A percentile compares a stretch with the other conserved stretches of the same genome.
Conservation (phyloP, 2,113 vertebrate genomes). For the Taurulus bubalis region DNA sequence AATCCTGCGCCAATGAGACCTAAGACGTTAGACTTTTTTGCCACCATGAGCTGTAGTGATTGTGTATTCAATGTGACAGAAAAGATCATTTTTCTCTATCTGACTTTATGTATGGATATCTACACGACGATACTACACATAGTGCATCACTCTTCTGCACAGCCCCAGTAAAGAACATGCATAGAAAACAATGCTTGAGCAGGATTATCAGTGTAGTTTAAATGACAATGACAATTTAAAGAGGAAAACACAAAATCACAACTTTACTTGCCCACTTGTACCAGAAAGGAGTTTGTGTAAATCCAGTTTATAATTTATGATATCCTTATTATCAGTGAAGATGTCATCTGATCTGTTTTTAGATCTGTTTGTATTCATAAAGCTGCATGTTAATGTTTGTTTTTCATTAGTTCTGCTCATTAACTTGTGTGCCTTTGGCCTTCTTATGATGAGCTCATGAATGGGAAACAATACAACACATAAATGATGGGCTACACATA, state of each 20-base stretch:
- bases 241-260: not conserved
- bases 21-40: not conserved
- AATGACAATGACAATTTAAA: not conserved
- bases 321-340: not conserved
- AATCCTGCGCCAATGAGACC: not conserved
- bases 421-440: constrained; percentile 19
- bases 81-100: not conserved
- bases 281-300: not conserved
- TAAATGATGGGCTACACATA: not conserved
- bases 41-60: constrained; percentile 14
- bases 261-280: not conserved
- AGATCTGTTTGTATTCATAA: not conserved
- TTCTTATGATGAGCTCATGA: constrained; percentile 34
- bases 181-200: not conserved
- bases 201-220: not conserved
- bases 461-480: constrained; percentile 9
- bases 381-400: constrained; percentile 2
- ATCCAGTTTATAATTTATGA: not conserved
- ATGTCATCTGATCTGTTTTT: constrained; percentile 6
- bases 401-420: constrained; percentile 34
- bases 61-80: constrained; percentile 1
- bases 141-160: not conserved
- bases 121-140: not conserved
- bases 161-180: not conserved
- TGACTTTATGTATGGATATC: not conserved